Conservation (phyloP, 2,888 invertebrate species). For the Drosophila setosimentum region DNA sequence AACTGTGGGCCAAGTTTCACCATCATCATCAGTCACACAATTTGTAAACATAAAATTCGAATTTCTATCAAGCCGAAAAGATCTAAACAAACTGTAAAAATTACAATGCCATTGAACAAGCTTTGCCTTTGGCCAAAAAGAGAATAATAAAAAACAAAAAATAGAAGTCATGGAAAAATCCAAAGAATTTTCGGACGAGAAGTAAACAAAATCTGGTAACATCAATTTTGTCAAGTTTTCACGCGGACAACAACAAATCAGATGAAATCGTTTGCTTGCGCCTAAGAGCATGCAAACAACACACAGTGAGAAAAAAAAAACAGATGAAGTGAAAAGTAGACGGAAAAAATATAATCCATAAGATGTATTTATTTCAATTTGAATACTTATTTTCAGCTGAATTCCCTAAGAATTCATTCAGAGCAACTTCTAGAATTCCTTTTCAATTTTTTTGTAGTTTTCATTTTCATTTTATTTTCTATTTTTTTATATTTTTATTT, state of each 20-base stretch:
- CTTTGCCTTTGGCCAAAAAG: conserved; percentile 22
- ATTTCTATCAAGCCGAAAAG: conserved; percentile 49
- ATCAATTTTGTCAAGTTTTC: conserved; percentile 70
- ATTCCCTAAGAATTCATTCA: conserved; percentile 11
- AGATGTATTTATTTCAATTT: background rate
- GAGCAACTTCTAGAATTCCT: conserved; percentile 1
- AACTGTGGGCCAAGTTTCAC: conserved; percentile 32
- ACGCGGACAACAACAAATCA: conserved; percentile 61
- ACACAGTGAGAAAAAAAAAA: conserved; percentile 26
- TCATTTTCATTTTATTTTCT: no score
- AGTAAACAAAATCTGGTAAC: conserved; percentile 65
- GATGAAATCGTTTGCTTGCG: conserved; percentile 46
- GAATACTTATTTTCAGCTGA: conserved; percentile 17
- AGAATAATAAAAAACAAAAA: background rate
- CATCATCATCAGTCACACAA: conserved; percentile 63
- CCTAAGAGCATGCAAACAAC: conserved; percentile 56
- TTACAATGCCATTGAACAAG: conserved; percentile 60
- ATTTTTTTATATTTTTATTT: background rate
- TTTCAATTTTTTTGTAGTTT: background rate
- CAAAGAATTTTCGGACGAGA: conserved; percentile 32
- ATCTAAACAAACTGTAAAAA: conserved; percentile 66
- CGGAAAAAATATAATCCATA: background rate
- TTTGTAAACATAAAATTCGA: conserved; percentile 56
- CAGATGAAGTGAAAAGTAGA: background rate
- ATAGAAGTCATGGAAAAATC: conserved; percentile 26